A percentile compares a stretch with the other conserved stretches of the same genome.
These are phyloP conservation scores for Barnardius zonarius DNA, from an alignment of 2,113 vertebrate species.

Conservation along the genomic window DNA sequence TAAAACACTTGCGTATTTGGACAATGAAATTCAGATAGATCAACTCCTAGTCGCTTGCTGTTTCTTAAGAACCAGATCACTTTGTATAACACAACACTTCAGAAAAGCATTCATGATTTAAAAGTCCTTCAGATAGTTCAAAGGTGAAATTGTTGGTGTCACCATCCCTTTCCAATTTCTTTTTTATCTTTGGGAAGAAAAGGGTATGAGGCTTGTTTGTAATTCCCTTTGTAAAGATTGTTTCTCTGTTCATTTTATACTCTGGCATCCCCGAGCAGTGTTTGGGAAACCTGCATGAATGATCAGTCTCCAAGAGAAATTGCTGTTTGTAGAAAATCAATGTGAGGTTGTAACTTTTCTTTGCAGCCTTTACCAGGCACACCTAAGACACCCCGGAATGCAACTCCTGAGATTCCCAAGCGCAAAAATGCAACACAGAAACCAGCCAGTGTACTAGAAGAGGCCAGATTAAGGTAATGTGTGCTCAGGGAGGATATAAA, in stretches of 20 bases:
- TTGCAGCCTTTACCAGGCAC: conserved; percentile 67
- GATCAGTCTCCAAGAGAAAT: not conserved
- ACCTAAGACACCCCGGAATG: conserved; percentile 72
- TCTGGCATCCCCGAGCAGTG: not conserved
- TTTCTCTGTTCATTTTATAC: not conserved
- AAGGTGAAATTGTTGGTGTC: not conserved
- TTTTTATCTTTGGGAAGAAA: not conserved
- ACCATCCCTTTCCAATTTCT: not conserved
- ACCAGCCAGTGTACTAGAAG: conserved; percentile 82
- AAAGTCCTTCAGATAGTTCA: not conserved
- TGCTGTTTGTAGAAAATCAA: not conserved
- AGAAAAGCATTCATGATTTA: not conserved
- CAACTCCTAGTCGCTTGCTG: not conserved
- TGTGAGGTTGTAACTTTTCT: not conserved
- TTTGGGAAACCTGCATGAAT: not conserved
- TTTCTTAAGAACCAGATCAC: not conserved
- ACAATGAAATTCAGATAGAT: not conserved
- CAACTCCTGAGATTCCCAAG: conserved; percentile 85
- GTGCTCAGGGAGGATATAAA: not conserved
- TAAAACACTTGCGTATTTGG: not conserved
- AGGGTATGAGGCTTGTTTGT: not conserved
- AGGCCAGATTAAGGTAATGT: conserved; percentile 85
- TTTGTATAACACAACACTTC: not conserved
- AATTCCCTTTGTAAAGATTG: not conserved
- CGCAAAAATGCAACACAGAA: conserved; percentile 76